Evolutionary conservation across 1,140 invertebrate genomes (phyloP).

Genomic region (Ptiloglossa arizonensis): DNA sequence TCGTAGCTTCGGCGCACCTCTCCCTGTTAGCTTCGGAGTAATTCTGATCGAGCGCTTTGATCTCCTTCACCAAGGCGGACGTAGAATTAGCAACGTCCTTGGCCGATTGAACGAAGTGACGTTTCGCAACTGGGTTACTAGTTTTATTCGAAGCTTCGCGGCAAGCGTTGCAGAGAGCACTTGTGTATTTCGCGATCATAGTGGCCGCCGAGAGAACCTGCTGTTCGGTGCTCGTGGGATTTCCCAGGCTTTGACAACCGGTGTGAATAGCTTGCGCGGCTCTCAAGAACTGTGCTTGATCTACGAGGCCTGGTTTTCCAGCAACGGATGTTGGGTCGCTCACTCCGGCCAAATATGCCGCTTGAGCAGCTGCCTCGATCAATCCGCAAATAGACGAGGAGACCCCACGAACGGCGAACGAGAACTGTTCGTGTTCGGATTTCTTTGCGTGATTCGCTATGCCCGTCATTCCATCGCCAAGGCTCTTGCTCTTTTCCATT

Average conservation of each 20-base stretch:
- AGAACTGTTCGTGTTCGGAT: conserved; percentile 93
- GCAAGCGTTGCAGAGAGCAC: conserved; percentile 96
- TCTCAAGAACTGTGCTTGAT: conserved; percentile 93
- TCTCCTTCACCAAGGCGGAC: conserved; percentile 95
- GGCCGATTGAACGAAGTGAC: conserved; percentile 98
- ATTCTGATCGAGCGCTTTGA: conserved; percentile 94
- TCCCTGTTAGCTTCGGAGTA: conserved; percentile 89
- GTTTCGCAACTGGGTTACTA: conserved; percentile 95
- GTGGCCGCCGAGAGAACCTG: conserved; percentile 95
- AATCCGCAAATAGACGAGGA: conserved; percentile 94
- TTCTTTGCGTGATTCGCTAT: conserved; percentile 96
- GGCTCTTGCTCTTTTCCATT: conserved; percentile 94
- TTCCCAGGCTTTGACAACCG: conserved; percentile 91
- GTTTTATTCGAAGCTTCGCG: conserved; percentile 95
- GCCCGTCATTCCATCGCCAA: conserved; percentile 95
- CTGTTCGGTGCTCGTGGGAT: conserved; percentile 90
- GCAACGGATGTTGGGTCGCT: conserved; percentile 95
- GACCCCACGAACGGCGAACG: conserved; percentile 91
- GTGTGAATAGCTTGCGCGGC: conserved; percentile 94
- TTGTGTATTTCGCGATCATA: conserved; percentile 97
- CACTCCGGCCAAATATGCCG: conserved; percentile 96
- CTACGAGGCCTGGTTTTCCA: conserved; percentile 94
- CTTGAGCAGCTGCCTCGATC: conserved; percentile 96
- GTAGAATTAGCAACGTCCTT: conserved; percentile 99
- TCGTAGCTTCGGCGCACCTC: conserved; percentile 91